These are phyloP conservation scores for Scartelaos histophorus DNA, from an alignment of 2,113 vertebrate species.

Conservation along the genomic window DNA sequence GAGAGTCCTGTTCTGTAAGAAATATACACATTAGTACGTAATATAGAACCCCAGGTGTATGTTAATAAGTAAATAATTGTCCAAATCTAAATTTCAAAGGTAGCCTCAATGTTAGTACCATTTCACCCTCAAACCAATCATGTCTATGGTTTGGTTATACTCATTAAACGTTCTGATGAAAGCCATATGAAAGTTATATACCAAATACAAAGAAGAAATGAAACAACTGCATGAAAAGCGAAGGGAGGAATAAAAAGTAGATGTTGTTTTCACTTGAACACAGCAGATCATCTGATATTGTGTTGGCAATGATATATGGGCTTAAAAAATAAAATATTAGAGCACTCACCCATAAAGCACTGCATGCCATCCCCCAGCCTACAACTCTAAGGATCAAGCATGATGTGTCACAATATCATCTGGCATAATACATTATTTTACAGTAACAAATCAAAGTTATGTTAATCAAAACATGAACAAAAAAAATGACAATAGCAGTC, in stretches of 20 bases:
- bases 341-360: slow-evolving; percentile 63
- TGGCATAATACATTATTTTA: too few relatives aligned
- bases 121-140: too few relatives aligned
- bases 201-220: not conserved
- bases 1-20: slow-evolving; percentile 17
- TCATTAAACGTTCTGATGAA: too few relatives aligned
- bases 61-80: not conserved
- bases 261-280: slow-evolving; percentile 33
- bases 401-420: slow-evolving; percentile 39
- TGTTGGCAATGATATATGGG: slow-evolving; percentile 74
- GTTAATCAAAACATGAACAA: too few relatives aligned
- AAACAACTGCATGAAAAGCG: not conserved
- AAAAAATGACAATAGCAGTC: too few relatives aligned
- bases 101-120: too few relatives aligned
- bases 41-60: not conserved
- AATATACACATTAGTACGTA: not conserved
- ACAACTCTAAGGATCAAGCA: slow-evolving; percentile 6
- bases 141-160: too few relatives aligned
- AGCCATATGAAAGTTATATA: not conserved
- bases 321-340: slow-evolving; percentile 68
- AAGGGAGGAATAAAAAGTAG: not conserved
- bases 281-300: slow-evolving; percentile 58
- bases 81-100: slow-evolving; percentile 3
- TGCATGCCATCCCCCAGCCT: slow-evolving; percentile 50
- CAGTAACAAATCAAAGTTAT: too few relatives aligned